Evolutionary conservation across 1,140 invertebrate species (phyloP).

Genomic region (Heliconius hewitsoni): DNA sequence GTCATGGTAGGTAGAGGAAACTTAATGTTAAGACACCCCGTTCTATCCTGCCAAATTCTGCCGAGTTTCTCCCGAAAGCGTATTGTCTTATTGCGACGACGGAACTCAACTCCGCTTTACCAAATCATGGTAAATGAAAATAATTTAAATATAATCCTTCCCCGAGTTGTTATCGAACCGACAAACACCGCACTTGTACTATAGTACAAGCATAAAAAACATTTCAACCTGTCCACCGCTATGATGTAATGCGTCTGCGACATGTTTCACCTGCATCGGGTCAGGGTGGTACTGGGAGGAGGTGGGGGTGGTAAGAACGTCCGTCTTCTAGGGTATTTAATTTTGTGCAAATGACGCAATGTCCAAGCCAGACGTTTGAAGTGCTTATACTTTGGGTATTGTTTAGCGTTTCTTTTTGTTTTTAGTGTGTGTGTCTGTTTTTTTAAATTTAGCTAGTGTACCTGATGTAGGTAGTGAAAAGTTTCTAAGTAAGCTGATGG

Average conservation of each 20-base stretch:
- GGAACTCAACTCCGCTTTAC: no score
- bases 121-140: no score
- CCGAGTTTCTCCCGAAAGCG: no score
- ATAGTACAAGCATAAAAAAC: neutral
- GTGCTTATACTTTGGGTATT: constrained; percentile 11
- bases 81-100: no score
- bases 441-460: no score
- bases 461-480: no score
- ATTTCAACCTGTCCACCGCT: constrained; percentile 6
- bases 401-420: neutral
- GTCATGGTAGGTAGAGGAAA: no score
- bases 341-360: constrained; percentile 72
- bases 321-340: constrained; percentile 66
- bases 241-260: constrained; percentile 50
- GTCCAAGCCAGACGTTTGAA: constrained; percentile 44
- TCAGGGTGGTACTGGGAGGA: constrained; percentile 17
- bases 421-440: neutral
- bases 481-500: neutral
- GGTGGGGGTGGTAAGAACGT: constrained; percentile 40
- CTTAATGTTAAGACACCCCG: no score
- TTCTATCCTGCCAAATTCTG: no score
- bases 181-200: neutral
- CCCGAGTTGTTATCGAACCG: no score
- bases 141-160: no score
- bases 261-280: constrained; percentile 46